Base-by-base conservation (phyloP, 2,888 invertebrate species). In the Drosophila greeni region DNA sequence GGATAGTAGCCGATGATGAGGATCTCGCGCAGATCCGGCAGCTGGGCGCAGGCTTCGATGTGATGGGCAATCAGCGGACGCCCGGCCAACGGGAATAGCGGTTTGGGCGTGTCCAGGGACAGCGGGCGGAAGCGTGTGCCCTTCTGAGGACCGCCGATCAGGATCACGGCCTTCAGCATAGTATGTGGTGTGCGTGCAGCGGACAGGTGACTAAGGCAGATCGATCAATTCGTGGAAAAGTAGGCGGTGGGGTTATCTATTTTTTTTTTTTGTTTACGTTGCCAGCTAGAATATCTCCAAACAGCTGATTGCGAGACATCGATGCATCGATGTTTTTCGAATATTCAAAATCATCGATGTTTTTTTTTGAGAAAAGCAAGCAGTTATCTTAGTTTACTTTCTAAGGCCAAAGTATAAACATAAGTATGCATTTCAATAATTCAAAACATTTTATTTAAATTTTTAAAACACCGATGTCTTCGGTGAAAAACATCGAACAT, bases 71-170 rank as follows among this genome's bases (percentile, higher is more conserved):
- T 96, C 68, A 99, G 91, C 0, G 99, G 98, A 39, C 96, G 90
- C 0, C 99, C 99, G 52, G 98, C 99, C 14, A 99, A 95, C 0
- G 98, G 98, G 88, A 99, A 99, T 16, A 99, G 88, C 0, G 99
- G 99, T 88, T 99, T 99, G 0, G 99, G 98, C n/a, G 95, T 94
- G 87, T 99, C 98, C 65, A 99, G 90, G 0, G 98, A 98, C 4
- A 99, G 90, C 0, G 99, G 99, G 0, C 99, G 93, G 89, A 99
- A 99, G 56, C 99, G 91, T 9, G 99, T 99, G 1, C 99, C 99
- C 48, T 98, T 98, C 88, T 96, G 95, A 1, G 97, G 96, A 6
- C 98, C 97, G 23, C 98, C 98, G 74, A 98, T 95, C 73, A 98
- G 90, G 87, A 98, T 96, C 14, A 97, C 94, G 53, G 96, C 96